Conservation (phyloP, 2,113 vertebrate genomes). For the Procapra przewalskii region DNA sequence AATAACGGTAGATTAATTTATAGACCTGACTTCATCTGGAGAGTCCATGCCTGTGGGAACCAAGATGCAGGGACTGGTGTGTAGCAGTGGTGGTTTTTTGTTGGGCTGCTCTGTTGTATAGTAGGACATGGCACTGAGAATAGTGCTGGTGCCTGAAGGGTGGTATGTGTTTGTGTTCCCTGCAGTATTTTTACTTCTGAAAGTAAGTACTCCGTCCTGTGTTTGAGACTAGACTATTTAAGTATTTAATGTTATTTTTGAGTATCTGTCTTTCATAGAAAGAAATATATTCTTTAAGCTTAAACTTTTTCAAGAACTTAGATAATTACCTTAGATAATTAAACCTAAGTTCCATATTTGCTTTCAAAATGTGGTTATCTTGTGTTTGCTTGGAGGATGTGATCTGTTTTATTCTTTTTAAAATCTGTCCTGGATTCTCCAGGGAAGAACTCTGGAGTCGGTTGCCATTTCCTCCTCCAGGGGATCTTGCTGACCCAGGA, state of each 20-base stretch:
- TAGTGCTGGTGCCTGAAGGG: neutral
- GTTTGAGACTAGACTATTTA: conserved; percentile 2
- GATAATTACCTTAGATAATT: neutral
- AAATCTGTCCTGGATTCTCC: neutral
- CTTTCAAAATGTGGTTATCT: conserved; percentile 24
- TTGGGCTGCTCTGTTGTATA: neutral
- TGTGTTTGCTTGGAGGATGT: conserved; percentile 13
- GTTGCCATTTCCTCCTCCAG: neutral
- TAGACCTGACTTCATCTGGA: neutral
- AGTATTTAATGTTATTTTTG: neutral
- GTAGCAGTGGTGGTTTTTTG: neutral
- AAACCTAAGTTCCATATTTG: neutral
- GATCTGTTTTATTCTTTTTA: neutral
- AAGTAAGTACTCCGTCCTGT: neutral
- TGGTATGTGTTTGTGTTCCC: neutral
- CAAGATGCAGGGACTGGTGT: neutral
- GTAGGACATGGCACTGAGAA: neutral
- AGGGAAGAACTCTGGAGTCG: neutral
- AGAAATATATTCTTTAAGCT: neutral
- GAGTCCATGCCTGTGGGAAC: neutral
- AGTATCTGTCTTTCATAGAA: neutral
- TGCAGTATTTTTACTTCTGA: neutral
- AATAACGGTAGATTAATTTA: neutral
- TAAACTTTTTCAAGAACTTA: neutral
- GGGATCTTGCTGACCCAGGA: neutral